Conservation (phyloP, 2,888 invertebrate genomes). For the Chalcis sispes region DNA sequence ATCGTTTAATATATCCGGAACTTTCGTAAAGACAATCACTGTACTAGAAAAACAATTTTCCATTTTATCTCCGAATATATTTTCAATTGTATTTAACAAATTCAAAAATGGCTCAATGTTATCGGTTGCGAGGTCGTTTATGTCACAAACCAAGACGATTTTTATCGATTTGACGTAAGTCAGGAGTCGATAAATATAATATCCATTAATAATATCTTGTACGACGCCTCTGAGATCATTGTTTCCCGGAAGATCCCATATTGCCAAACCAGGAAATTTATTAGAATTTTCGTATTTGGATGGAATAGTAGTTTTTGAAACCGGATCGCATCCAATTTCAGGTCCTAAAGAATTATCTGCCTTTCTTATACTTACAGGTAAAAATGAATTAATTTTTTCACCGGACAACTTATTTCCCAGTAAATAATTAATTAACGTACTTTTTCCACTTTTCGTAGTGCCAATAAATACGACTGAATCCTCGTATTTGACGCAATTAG, state of each 20-base stretch:
- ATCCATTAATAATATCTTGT: constrained; percentile 30
- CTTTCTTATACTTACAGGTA: neutral
- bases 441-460: constrained; percentile 16
- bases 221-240: neutral
- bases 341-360: neutral
- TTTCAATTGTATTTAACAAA: neutral
- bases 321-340: neutral
- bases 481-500: neutral
- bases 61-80: neutral
- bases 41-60: constrained; percentile 3
- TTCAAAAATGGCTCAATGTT: neutral
- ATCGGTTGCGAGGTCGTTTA: neutral
- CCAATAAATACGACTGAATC: constrained; percentile 12
- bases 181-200: constrained; percentile 14
- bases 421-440: constrained; percentile 6
- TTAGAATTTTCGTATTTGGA: neutral
- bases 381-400: too few relatives aligned
- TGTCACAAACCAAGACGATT: constrained; percentile 22
- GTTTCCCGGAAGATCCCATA: constrained; percentile 21
- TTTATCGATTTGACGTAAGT: constrained; percentile 19
- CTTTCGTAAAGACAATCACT: constrained; percentile 30
- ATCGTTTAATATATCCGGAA: constrained; percentile 5
- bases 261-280: neutral
- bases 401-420: neutral
- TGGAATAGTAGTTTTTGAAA: neutral